Base-by-base conservation (phyloP, 2,888 invertebrate genomes). In the Ormyrus rosae region DNA sequence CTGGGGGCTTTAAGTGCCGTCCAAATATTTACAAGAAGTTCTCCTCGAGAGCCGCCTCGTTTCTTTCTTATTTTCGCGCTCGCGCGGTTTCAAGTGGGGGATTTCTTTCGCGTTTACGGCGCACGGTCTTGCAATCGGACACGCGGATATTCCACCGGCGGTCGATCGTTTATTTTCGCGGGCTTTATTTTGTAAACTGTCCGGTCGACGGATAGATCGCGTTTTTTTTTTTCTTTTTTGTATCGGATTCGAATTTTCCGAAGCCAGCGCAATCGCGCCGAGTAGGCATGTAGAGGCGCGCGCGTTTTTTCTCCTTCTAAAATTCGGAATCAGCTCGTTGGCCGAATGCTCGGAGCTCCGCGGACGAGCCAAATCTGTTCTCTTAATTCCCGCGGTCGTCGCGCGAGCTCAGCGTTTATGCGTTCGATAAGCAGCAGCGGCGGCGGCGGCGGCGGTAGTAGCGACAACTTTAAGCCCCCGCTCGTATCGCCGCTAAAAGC, bases 351-450 rank as follows among this genome's bases (percentile, higher is more conserved):
- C 46, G 50, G 48, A 50, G 58, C 58, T n/a, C 45, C 34, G 34
- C 34, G 10, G 55, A 68, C 53, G 69, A 63, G 78, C 73, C 73
- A 73, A 78, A 73, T 55, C 73, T 63, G 56, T 73, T 73, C 69
- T 73, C 78, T 79, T 79, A 79, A 79, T 79, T 79, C 64, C 72
- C 19, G 19, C 11, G 34, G 34, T 64, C 51, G 65, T 71, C 48
- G 45, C 61, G 65, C 19, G 48, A 53, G 78, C 72, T 71, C 67
- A 55, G 48, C 9, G 7, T 67, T 65, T 64, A 64, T 58, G 60
- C 9, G 70, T 65, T 13, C 45, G 77, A 78, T 78, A 78, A 78
- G 51, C 58, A 8, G 55, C n/a, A 55, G 45, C 7, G 0, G n/a
- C 55, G 5, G 58, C 8, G 46, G 2, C 58, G 58, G 58, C 11